Evolutionary conservation across 2,113 vertebrate genomes (phyloP).

Genomic region (Mobula birostris): DNA sequence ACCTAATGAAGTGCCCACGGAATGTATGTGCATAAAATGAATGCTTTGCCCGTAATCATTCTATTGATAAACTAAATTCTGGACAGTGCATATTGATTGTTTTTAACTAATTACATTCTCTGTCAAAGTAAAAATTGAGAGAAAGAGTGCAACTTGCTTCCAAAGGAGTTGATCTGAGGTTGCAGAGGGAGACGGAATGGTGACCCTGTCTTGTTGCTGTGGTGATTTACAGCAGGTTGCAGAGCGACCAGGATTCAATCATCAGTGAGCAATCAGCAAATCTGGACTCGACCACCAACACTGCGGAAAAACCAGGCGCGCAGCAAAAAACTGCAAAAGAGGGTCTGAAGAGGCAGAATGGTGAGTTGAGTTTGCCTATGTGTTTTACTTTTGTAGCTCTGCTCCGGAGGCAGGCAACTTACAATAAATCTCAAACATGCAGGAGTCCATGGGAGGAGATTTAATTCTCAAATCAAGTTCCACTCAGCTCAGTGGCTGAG

Average conservation of each 20-base stretch:
- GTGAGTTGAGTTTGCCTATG: constrained; percentile 60
- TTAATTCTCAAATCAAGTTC: not conserved
- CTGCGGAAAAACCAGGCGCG: constrained; percentile 72
- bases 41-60: not conserved
- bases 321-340: constrained; percentile 85
- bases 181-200: constrained; percentile 31
- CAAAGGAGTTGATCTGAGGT: not conserved
- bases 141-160: not conserved
- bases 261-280: constrained; percentile 90
- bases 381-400: not conserved
- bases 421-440: not conserved
- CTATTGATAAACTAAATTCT: not conserved
- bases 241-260: constrained; percentile 88
- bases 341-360: constrained; percentile 74
- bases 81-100: not conserved
- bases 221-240: constrained; percentile 90
- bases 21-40: not conserved
- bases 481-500: too few relatives aligned
- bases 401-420: not conserved
- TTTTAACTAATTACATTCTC: too few relatives aligned
- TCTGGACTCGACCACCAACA: constrained; percentile 70
- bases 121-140: too few relatives aligned
- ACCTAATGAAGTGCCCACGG: too few relatives aligned
- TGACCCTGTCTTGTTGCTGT: constrained; percentile 89
- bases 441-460: not conserved